Base-by-base conservation (phyloP, 2,888 invertebrate species). In the Leptinotarsa tumamoca region DNA sequence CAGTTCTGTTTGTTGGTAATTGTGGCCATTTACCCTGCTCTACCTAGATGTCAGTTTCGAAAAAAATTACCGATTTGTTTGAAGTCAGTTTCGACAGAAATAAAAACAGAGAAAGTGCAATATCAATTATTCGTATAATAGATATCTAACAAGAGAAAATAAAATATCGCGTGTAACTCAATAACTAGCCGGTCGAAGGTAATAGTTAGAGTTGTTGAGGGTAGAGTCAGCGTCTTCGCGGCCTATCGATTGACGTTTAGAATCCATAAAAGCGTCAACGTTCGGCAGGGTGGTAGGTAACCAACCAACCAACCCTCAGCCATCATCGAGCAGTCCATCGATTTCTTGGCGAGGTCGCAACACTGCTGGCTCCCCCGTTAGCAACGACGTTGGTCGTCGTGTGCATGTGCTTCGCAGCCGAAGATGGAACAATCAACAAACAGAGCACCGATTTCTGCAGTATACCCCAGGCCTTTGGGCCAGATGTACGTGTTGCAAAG, bases 391-490 rank as follows among this genome's bases (percentile, higher is more conserved):
- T 71, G 74, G 74, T 71, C 72, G 67, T 68, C 68, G 71, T 68
- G 71, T 63, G 63, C 63, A 27, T 63, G 63, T 63, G 63, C 63
- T 63, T 43, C 63, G 63, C 63, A 73, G 76, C 69, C 78, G 80
- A 80, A 81, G 79, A 80, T 77, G 72, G 73, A 72, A 75, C 78
- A 77, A 79, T 76, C 77, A 77, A 75, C 69, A 54, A 50, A 58
- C 69, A 58, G 69, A 69, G 69, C 54, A 69, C 69, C 80, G 76
- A 78, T 77, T 80, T 80, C 82, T 81, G 80, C 83, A 84, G 85
- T 84, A 80, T 82, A 83, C 83, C 82, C 82, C 82, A 79, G 83
- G 80, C 80, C 83, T 79, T 82, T 82, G 81, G 81, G 78, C 79
- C 78, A 79, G 73, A 72, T 78, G 79, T 81, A 83, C 81, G 82